A percentile compares a stretch with the other conserved stretches of the same genome.
These are phyloP conservation scores for Percopsis omiscomaycus DNA, from an alignment of 2,797 vertebrate genomes.

Conservation along the genomic window DNA sequence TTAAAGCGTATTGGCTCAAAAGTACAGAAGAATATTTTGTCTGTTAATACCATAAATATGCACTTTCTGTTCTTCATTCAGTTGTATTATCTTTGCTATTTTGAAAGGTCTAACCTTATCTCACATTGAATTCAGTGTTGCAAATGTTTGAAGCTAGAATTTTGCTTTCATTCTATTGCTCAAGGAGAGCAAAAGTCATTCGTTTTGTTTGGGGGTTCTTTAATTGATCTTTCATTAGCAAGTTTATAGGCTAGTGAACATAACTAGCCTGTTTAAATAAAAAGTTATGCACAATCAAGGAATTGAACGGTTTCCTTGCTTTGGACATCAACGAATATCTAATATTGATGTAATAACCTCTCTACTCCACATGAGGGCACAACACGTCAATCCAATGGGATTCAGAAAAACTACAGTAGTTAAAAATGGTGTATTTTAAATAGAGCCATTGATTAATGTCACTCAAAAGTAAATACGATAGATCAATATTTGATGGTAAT, in stretches of 20 bases:
- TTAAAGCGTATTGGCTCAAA: slow-evolving; percentile 23
- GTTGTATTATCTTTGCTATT: slow-evolving; percentile 11
- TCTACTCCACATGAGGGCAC: slow-evolving; percentile 45
- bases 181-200: slow-evolving; percentile 32
- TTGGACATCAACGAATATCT: not conserved
- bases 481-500: too few relatives aligned
- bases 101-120: slow-evolving; percentile 33
- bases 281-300: slow-evolving; percentile 67
- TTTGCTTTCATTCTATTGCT: slow-evolving; percentile 34
- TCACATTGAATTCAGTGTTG: slow-evolving; percentile 54
- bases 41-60: slow-evolving; percentile 26
- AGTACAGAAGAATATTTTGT: slow-evolving; percentile 24
- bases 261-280: slow-evolving; percentile 70
- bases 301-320: slow-evolving; percentile 21
- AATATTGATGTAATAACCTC: slow-evolving; percentile 1
- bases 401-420: not conserved
- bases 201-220: slow-evolving; percentile 50
- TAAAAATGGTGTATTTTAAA: too few relatives aligned
- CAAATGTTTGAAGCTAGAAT: slow-evolving; percentile 44
- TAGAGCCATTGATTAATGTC: too few relatives aligned
- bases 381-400: not conserved
- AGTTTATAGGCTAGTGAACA: slow-evolving; percentile 47
- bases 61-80: slow-evolving; percentile 42
- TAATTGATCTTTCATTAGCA: slow-evolving; percentile 56
- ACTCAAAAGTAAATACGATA: too few relatives aligned